Base-by-base conservation (phyloP, 23 tunicate genomes). In the Ciona savignyi region DNA sequence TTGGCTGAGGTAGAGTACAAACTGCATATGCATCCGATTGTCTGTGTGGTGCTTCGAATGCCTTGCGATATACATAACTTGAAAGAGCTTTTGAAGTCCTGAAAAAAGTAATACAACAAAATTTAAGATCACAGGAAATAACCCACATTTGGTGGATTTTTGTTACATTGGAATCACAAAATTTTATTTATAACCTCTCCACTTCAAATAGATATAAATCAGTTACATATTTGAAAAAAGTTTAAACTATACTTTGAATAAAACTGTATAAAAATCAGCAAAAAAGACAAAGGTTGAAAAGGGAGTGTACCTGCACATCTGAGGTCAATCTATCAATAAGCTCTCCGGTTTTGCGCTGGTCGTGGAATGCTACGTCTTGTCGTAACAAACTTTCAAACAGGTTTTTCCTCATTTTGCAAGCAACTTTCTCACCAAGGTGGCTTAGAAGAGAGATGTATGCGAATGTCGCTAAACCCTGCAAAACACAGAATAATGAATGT, bases 1-100 rank as follows among this genome's bases (percentile, higher is more conserved):
- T 80, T 89, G 28, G 96, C 85, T 21, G 99, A 95, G n/a, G 83
- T 95, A n/a, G 78, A 26, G 66, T 95, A 95, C 42, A 95, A 76
- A 25, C 81, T 69, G 29, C 30, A 32, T 15, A 95, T 74, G 71
- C 95, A 92, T 1, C 99, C 99, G 30, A 77, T 65, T 0, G 96
- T 95, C 77, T 95, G 99, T 0, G 93, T 81, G 25, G 66, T 34
- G 70, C 96, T 78, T 34, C 81, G 74, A 25, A 95, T 68, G 6
- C 99, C 99, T 80, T 83, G 97, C 23, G 97, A 91, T 0, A 91
- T 48, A 64, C 97, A 91, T 23, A 91, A 77, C 66, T 91, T 91
- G 64, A 91, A 91, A 75, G 97, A 91, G 70, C 97, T 91, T 70
- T 91, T 91, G 66, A 91, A 91, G 80, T 91, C 97, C 91, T 83